Evolutionary conservation across 1,140 invertebrate genomes (phyloP).

Genomic region (Pollicipes pollicipes): DNA sequence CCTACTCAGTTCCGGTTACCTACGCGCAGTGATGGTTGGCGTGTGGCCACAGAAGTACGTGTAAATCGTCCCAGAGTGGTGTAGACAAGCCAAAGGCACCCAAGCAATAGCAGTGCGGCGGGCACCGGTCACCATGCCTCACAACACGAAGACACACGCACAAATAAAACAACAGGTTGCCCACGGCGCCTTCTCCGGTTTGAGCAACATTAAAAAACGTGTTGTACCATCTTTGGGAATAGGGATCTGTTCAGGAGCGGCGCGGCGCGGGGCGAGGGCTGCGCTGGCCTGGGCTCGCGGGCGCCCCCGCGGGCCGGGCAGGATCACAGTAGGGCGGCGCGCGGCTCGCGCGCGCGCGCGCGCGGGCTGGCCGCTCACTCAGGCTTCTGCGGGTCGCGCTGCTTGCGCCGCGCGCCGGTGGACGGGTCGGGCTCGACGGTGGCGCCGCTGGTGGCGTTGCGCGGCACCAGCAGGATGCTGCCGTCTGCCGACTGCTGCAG

Average conservation of each 20-base stretch:
- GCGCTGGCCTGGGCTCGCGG: not conserved
- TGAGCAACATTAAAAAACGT: not conserved
- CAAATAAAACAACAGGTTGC: constrained; percentile 2
- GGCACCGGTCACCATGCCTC: no score
- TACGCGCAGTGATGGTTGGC: no score
- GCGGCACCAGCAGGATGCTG: constrained; percentile 62
- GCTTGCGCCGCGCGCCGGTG: not conserved
- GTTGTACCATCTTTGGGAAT: constrained; percentile 1
- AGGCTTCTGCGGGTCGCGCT: not conserved
- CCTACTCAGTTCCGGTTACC: no score
- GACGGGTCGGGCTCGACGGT: not conserved
- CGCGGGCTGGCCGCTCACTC: no score
- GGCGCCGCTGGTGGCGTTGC: constrained; percentile 22
- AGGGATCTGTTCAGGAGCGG: no score
- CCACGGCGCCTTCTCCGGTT: not conserved
- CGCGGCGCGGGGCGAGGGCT: not conserved
- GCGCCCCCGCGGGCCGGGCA: no score
- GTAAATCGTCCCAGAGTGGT: no score
- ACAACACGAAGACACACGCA: not conserved
- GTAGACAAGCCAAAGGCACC: not conserved
- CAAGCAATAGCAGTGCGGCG: no score
- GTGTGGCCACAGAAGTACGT: no score
- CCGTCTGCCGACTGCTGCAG: constrained; percentile 77
- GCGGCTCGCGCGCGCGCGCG: no score
- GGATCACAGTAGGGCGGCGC: not conserved